phyloP scores from a whole-genome alignment of 2,888 invertebrate species.

The Polietes domitor region DNA sequence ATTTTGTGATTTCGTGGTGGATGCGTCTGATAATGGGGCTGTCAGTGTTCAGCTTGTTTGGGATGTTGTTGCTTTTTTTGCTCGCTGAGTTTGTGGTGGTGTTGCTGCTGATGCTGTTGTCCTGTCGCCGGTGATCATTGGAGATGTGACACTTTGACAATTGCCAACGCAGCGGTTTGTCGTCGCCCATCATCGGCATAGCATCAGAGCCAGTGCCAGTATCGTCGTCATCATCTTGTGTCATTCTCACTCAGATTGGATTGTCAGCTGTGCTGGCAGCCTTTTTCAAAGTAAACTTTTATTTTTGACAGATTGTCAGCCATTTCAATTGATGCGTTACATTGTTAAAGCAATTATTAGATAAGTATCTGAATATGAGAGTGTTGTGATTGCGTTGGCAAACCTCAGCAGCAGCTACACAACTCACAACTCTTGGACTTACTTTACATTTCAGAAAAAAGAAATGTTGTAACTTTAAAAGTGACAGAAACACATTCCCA shows the following conservation, averaged over 20 bases:
- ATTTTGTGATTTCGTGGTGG: conserved; percentile 4
- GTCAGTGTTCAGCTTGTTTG: conserved; percentile 37
- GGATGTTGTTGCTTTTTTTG: neutral
- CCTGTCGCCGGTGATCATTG: neutral
- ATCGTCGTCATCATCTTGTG: conserved; percentile 41
- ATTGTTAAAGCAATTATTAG: conserved; percentile 57
- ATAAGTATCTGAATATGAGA: conserved; percentile 54
- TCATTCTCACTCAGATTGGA: conserved; percentile 55
- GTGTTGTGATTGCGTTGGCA: conserved; percentile 20
- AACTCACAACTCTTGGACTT: neutral
- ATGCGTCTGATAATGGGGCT: conserved; percentile 39
- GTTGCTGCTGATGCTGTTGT: conserved; percentile 18
- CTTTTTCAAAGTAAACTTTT: conserved; percentile 58
- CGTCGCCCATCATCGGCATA: neutral
- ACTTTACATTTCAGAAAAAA: conserved; percentile 4
- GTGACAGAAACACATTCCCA: neutral
- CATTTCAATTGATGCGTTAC: conserved; percentile 48
- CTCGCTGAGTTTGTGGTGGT: neutral
- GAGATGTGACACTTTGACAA: conserved; percentile 52
- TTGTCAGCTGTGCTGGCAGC: conserved; percentile 48
- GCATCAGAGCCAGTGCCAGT: neutral
- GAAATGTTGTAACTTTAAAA: neutral
- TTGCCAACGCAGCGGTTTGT: conserved; percentile 51
- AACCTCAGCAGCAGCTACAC: conserved; percentile 21
- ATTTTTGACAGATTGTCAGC: conserved; percentile 67